These are phyloP conservation scores for Henricia sp. DNA, from an alignment of 53 echinoderm and acorn worm species.

Conservation along the genomic window DNA sequence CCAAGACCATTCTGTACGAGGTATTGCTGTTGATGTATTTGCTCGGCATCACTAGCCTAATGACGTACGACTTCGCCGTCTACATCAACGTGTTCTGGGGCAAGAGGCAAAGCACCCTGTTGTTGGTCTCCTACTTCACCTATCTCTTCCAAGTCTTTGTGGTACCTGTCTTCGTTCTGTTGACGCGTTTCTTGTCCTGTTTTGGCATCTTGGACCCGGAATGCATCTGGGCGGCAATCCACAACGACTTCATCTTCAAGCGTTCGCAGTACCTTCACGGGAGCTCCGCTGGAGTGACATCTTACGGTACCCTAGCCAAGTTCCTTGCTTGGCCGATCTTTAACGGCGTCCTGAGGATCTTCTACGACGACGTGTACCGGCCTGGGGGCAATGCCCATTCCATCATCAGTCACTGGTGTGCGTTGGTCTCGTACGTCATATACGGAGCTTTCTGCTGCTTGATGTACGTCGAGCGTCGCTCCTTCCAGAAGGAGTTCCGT, in stretches of 20 bases:
- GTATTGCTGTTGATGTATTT: constrained; percentile 42
- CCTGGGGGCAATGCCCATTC: constrained; percentile 13
- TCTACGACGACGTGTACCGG: constrained; percentile 54
- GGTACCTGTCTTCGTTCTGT: constrained; percentile 58
- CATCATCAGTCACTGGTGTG: constrained; percentile 63
- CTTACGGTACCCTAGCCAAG: constrained; percentile 1
- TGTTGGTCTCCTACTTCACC: constrained; percentile 70
- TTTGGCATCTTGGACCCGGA: background rate
- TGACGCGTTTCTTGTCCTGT: constrained; percentile 26
- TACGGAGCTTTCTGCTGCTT: constrained; percentile 75
- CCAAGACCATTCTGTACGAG: constrained; percentile 4
- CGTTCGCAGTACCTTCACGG: constrained; percentile 11
- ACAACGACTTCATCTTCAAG: constrained; percentile 19
- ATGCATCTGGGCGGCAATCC: constrained; percentile 19
- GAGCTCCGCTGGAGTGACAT: background rate
- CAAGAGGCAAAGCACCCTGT: constrained; percentile 27
- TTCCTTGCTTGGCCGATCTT: constrained; percentile 64
- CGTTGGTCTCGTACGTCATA: constrained; percentile 56
- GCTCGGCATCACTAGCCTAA: constrained; percentile 8
- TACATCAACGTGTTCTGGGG: constrained; percentile 66
- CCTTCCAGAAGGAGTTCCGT: constrained; percentile 57
- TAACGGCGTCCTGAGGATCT: constrained; percentile 49
- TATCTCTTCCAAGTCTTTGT: constrained; percentile 63
- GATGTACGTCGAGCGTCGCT: constrained; percentile 64
- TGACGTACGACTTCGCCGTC: constrained; percentile 60